phyloP scores from a whole-genome alignment of 2,888 invertebrate genomes.

The Steinernema carpocapsae region DNA sequence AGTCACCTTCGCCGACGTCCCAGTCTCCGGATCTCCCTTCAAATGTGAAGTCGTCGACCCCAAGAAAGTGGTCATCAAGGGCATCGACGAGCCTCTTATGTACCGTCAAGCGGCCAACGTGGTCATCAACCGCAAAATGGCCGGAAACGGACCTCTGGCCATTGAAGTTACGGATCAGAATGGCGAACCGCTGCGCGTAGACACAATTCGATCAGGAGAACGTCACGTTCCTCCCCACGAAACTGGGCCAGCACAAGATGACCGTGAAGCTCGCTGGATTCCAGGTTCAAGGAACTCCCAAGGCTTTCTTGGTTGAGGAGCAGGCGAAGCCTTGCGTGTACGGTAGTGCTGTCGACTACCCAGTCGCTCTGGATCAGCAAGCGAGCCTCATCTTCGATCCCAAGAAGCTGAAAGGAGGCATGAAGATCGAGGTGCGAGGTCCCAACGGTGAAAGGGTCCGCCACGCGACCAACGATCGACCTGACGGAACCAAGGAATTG shows the following conservation, averaged over 20 bases:
- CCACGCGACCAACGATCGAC: constrained; percentile 58
- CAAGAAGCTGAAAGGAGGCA: constrained; percentile 67
- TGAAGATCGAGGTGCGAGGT: constrained; percentile 59
- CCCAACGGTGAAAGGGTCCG: constrained; percentile 53
- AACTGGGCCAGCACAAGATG: constrained; percentile 64
- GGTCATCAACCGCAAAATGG: constrained; percentile 56
- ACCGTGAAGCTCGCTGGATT: constrained; percentile 64
- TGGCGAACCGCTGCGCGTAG: constrained; percentile 57
- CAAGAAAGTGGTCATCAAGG: constrained; percentile 55
- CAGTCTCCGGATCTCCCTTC: constrained; percentile 90
- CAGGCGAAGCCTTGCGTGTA: constrained; percentile 60
- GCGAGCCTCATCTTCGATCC: constrained; percentile 72
- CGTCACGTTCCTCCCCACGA: constrained; percentile 64
- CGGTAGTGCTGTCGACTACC: constrained; percentile 73
- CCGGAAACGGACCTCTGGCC: constrained; percentile 62
- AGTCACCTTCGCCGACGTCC: constrained; percentile 79
- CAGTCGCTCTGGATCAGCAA: constrained; percentile 71
- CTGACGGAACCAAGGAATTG: constrained; percentile 78
- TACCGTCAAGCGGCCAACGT: constrained; percentile 52
- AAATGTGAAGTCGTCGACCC: constrained; percentile 89
- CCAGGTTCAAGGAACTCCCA: constrained; percentile 58
- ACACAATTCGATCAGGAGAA: constrained; percentile 57
- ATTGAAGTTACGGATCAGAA: constrained; percentile 65
- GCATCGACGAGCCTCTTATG: constrained; percentile 50
- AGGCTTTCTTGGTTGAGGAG: constrained; percentile 59